Base-by-base conservation (phyloP, 2,797 vertebrate genomes). In the Hydrocynus forskahlii region DNA sequence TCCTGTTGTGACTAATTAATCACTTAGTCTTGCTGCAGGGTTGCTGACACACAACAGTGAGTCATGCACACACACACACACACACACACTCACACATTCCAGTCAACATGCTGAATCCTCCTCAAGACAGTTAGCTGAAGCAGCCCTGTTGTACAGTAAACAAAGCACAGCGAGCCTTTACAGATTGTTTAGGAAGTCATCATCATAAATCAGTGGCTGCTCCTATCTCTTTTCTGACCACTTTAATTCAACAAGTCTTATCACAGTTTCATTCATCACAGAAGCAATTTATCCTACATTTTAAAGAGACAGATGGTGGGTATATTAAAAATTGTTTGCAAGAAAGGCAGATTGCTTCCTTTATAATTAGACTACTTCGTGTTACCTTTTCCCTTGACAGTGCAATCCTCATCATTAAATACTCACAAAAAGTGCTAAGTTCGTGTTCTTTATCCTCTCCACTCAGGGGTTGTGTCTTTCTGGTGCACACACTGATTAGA, bases 1-100 rank as follows among this genome's bases (percentile, higher is more conserved):
- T 87, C 75, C 79, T 82, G 83, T 83, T 87, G 87, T 86, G 83
- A 84, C 86, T 92, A 91, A 94, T 93, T 90, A 93, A 93, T 91
- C 90, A 92, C 86, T 92, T 91, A 89, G 82, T 79, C 81, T 80
- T 86, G 88, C 89, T 81, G 85, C 83, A 21, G 85, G 82, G 81
- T 89, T 85, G 78, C 87, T 82, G 84, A 87, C 86, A 86, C 81
- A 82, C 77, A 75, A 81, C 82, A 72, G 79, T 50, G 79, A 55
- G 66, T 55, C 83, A 76, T 45, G 70, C 81, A 78, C 68, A 84
- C 52, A 84, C 80, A 85, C 52, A 25, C 64, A 70, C 77, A 79
- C 76, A 48, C 55, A 64, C 29, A 64, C 62, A 35, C 59, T 25
- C 21, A 25, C 9, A 63, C 83, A 87, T 83, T 88, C 25, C 79